These are phyloP conservation scores for Meteorus sp. DNA, from an alignment of 1,140 invertebrate genomes.

Conservation along the genomic window DNA sequence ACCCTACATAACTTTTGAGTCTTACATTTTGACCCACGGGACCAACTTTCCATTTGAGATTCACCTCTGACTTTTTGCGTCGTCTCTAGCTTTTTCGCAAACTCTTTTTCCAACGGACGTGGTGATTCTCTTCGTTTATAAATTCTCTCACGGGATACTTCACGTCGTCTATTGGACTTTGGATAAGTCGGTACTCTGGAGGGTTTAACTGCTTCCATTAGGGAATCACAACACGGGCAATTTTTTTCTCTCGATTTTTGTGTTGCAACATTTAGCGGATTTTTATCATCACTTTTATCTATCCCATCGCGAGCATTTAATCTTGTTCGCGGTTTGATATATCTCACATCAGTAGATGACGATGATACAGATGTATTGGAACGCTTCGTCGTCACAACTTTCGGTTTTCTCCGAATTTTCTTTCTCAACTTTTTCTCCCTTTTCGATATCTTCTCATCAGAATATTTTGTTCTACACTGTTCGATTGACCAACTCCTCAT, in stretches of 20 bases:
- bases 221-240: background rate
- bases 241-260: too few relatives aligned
- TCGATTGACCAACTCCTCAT: slow-evolving; percentile 18
- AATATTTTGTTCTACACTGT: background rate
- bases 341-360: background rate
- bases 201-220: background rate
- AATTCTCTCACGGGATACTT: background rate
- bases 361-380: background rate
- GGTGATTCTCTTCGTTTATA: background rate
- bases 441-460: background rate
- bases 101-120: background rate
- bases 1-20: slow-evolving; percentile 20
- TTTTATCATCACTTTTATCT: too few relatives aligned
- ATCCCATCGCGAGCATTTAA: too few relatives aligned
- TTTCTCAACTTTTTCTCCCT: background rate
- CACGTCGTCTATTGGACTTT: background rate
- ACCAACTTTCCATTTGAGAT: background rate
- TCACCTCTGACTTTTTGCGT: background rate
- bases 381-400: background rate
- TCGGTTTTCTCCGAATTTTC: background rate
- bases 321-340: too few relatives aligned
- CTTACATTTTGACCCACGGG: background rate
- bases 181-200: background rate
- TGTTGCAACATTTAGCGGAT: background rate
- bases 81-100: background rate